Evolutionary conservation across 2,888 invertebrate genomes (phyloP).

Genomic region (Syrista parreyssii): DNA sequence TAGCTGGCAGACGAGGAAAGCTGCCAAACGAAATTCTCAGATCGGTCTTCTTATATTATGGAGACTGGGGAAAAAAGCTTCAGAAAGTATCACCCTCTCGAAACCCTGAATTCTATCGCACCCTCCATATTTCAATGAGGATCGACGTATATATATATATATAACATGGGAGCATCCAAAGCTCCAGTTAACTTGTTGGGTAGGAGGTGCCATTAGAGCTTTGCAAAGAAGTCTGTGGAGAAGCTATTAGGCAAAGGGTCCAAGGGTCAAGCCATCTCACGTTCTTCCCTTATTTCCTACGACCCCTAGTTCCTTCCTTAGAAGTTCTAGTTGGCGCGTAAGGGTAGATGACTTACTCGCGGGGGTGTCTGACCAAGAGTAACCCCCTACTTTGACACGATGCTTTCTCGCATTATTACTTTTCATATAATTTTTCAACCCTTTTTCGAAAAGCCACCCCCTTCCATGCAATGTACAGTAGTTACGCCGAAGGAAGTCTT

Average conservation of each 20-base stretch:
- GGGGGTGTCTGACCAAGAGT: neutral
- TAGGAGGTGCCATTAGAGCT: slow-evolving; percentile 16
- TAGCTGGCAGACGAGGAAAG: too few species aligned
- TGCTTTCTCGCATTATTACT: neutral
- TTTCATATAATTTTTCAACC: too few species aligned
- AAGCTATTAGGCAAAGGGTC: slow-evolving; percentile 16
- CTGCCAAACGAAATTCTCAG: too few species aligned
- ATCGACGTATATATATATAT: neutral
- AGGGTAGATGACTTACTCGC: neutral
- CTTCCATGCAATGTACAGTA: too few species aligned
- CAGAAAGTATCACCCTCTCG: neutral
- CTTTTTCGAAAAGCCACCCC: too few species aligned
- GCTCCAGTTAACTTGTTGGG: slow-evolving; percentile 17
- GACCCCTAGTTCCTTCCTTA: neutral
- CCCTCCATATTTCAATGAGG: slow-evolving; percentile 6
- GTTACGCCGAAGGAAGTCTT: too few species aligned
- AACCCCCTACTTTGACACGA: neutral
- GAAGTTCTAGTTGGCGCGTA: neutral
- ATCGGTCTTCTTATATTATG: too few species aligned
- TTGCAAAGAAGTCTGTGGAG: slow-evolving; percentile 12
- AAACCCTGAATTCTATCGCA: neutral
- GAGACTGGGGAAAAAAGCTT: neutral
- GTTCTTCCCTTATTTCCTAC: neutral
- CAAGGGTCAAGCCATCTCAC: neutral
- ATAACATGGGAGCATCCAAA: neutral